Base-by-base conservation (phyloP, 1,140 invertebrate genomes). In the Oryzaephilus surinamensis region DNA sequence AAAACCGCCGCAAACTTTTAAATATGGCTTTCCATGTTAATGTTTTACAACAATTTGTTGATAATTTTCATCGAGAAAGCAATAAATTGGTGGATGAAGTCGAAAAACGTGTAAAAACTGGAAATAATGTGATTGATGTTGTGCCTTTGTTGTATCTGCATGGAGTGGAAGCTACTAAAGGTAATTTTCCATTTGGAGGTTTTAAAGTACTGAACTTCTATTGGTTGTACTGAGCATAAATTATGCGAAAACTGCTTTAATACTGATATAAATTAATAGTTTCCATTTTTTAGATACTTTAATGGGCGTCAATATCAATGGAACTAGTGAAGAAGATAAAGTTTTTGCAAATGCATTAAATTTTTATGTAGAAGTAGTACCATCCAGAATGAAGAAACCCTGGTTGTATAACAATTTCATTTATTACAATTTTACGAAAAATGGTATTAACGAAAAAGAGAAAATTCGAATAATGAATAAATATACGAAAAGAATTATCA, bases 11-110 rank as follows among this genome's bases (percentile, higher is more conserved):
- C 15, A 83, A 80, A 60, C 61, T 86, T 20, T 51, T 88, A 3
- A 88, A 84, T 0, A 82, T 82, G 10, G 74, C 81, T 0, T 86
- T 87, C 52, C 84, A 88, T 56, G 84, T 85, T 53, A 73, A 72
- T 33, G 84, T 88, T 38, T 60, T 88, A 2, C 70, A 84, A 44
- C 70, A 81, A 45, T 87, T 85, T 53, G 38, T 84, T 3, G 64
- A 69, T 4, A 65, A 83, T 4, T 81, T 88, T 55, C 73, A 76
- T 44, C 70, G 78, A 42, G 76, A 86, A 47, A 63, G 71, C 13
- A 46, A 63, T 2, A 63, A 70, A 17, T 49, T 84, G 27, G 51
- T 72, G 0, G 38, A 70, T 3, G 61, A 65, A 39, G 54, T 81
- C n/a, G 52, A 46, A 48, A 63, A 33, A 50, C 54, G 50, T 48